These are phyloP conservation scores for Diadumene lineata DNA, from an alignment of 92 coral and sea anemone genomes.

Conservation along the genomic window DNA sequence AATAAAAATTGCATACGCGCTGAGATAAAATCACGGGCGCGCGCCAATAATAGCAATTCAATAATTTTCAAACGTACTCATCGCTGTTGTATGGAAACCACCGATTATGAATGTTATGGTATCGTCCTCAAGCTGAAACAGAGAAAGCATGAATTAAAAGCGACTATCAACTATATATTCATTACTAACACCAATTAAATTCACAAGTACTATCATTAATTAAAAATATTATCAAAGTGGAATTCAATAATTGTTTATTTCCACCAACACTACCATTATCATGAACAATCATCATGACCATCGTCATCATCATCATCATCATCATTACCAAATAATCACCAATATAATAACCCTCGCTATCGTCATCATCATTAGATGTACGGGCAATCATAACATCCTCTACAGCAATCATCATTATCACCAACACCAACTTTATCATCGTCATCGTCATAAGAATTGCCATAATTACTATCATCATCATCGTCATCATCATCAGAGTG, in stretches of 20 bases:
- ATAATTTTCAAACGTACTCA: constrained; percentile 73
- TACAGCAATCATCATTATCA: not conserved
- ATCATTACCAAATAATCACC: not conserved
- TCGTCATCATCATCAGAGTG: not conserved
- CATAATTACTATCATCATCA: not conserved
- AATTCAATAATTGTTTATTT: not conserved
- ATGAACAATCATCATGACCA: not conserved
- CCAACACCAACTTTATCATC: not conserved
- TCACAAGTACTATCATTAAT: not conserved
- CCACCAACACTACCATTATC: not conserved
- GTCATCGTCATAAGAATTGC: not conserved
- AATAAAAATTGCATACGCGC: no score
- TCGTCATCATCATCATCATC: not conserved
- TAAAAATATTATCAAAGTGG: not conserved
- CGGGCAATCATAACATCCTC: not conserved
- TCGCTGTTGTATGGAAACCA: constrained; percentile 90
- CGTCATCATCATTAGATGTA: not conserved
- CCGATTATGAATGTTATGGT: constrained; percentile 66
- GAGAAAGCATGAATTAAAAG: not conserved
- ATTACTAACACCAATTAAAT: not conserved
- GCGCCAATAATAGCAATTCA: no score
- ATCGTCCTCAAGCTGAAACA: constrained; percentile 56
- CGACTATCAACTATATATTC: not conserved
- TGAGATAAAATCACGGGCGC: no score
- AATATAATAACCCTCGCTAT: not conserved